A percentile compares a stretch with the other conserved stretches of the same genome.
These are phyloP conservation scores for Poicephalus meyeri DNA, from an alignment of 2,113 vertebrate species.

Conservation along the genomic window DNA sequence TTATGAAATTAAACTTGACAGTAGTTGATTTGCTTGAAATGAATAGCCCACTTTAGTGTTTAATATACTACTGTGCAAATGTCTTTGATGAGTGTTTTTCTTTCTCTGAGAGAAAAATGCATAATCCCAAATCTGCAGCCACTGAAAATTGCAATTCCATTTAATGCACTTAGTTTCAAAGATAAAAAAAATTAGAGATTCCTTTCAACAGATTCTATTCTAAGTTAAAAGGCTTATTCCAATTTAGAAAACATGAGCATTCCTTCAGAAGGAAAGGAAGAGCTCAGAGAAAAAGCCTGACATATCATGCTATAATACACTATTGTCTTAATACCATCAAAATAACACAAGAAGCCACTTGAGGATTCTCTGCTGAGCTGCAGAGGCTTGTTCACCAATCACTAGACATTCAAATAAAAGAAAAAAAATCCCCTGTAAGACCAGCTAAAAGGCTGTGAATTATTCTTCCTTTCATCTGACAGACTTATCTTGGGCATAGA, in stretches of 20 bases:
- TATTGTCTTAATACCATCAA: conserved; percentile 71
- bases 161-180: conserved; percentile 24
- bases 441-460: conserved; percentile 60
- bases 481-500: neutral
- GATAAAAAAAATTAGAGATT: neutral
- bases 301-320: conserved; percentile 51
- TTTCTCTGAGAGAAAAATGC: neutral
- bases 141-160: neutral
- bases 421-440: conserved; percentile 26
- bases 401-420: conserved; percentile 50
- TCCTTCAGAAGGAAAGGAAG: conserved; percentile 25
- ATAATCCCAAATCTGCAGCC: neutral
- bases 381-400: conserved; percentile 59
- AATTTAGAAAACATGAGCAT: neutral
- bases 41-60: neutral
- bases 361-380: conserved; percentile 52
- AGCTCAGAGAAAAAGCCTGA: conserved; percentile 33
- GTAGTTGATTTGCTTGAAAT: neutral
- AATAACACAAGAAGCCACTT: conserved; percentile 62
- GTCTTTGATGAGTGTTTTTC: neutral
- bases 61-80: neutral
- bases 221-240: neutral
- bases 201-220: neutral
- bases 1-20: neutral
- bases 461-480: conserved; percentile 66